Percentiles rank a stretch among this genome's conserved stretches.
phyloP scores from a whole-genome alignment of 2,888 invertebrate species.

The Eristalis intricaria region DNA sequence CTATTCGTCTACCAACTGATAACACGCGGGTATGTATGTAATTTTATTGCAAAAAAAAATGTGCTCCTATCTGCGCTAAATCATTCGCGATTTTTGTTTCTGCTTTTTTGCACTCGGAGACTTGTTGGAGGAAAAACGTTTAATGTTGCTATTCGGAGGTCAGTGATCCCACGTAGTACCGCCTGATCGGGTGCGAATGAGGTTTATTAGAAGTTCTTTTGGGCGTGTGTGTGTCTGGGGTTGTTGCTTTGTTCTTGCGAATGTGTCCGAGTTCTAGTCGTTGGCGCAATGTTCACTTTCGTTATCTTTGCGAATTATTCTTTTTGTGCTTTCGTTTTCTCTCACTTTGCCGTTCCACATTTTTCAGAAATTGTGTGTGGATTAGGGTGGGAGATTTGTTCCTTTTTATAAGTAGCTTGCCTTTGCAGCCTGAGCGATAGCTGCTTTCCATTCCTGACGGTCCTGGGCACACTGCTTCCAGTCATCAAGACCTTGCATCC shows the following conservation, averaged over 20 bases:
- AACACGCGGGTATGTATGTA: background rate
- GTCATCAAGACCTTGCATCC: too few relatives aligned
- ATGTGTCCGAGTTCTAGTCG: background rate
- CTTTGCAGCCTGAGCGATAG: too few relatives aligned
- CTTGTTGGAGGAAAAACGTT: constrained; percentile 11
- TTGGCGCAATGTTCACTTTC: background rate
- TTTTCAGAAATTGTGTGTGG: background rate
- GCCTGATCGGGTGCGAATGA: constrained; percentile 6
- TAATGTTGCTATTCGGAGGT: constrained; percentile 25
- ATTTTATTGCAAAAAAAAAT: background rate
- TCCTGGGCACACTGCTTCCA: too few relatives aligned
- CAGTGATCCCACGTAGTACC: constrained; percentile 7
- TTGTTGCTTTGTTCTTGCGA: constrained; percentile 2
- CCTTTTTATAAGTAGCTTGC: background rate
- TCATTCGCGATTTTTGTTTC: background rate
- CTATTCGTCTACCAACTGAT: background rate
- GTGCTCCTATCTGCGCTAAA: background rate
- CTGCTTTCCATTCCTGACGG: too few relatives aligned
- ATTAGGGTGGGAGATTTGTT: background rate
- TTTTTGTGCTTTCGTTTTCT: background rate
- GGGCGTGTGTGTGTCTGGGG: background rate
- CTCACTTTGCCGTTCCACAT: background rate
- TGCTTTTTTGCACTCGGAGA: background rate
- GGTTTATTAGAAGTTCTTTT: constrained; percentile 1
- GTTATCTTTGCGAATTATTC: background rate